Percentiles rank a stretch among this genome's conserved stretches.
phyloP scores from a whole-genome alignment of 2,888 invertebrate genomes.

The Toxonevra muliebris region DNA sequence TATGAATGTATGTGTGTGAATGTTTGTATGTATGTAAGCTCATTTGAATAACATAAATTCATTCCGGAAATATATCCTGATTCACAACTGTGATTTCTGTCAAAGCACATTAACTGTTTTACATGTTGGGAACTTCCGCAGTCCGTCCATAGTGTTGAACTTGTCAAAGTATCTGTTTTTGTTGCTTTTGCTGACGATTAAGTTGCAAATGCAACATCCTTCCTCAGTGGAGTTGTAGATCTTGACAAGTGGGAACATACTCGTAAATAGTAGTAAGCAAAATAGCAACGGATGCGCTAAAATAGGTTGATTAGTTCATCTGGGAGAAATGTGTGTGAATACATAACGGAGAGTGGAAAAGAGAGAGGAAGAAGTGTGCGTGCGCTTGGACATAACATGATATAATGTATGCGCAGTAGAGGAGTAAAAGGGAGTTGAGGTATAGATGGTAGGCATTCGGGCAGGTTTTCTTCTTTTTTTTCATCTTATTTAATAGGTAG shows the following conservation, averaged over 20 bases:
- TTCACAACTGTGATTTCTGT: conserved; percentile 22
- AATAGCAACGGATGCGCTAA: conserved; percentile 30
- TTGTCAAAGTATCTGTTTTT: conserved; percentile 20
- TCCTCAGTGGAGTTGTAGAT: not conserved
- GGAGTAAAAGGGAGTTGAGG: no score
- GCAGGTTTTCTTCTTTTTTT: no score
- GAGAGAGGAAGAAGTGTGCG: not conserved
- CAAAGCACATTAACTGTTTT: conserved; percentile 59
- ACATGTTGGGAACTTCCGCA: conserved; percentile 61
- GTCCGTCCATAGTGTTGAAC: conserved; percentile 15
- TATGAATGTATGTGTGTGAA: not conserved
- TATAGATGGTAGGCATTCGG: no score
- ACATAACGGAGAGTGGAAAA: not conserved
- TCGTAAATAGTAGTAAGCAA: conserved; percentile 12
- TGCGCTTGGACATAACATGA: not conserved
- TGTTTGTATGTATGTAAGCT: conserved; percentile 6
- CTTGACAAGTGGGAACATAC: not conserved
- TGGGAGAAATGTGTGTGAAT: not conserved
- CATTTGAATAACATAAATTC: conserved; percentile 5
- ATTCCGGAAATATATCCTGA: conserved; percentile 45
- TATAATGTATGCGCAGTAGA: not conserved
- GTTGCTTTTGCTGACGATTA: conserved; percentile 12
- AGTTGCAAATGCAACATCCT: conserved; percentile 12
- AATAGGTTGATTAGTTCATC: conserved; percentile 31
- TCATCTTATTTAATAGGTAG: no score